These are phyloP conservation scores for Aspiorhynchus laticeps DNA, from an alignment of 2,113 vertebrate genomes.

Conservation along the genomic window DNA sequence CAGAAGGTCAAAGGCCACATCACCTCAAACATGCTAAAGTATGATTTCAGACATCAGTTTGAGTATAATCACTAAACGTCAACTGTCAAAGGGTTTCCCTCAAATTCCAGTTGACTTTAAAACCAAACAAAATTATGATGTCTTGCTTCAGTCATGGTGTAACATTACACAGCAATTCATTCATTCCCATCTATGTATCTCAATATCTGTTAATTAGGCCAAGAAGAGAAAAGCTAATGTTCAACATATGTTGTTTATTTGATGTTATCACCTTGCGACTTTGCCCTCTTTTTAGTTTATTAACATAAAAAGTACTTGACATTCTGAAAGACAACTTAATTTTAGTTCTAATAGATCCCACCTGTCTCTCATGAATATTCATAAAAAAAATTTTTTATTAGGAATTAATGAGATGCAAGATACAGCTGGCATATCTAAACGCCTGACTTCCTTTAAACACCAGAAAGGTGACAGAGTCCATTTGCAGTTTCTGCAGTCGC, in stretches of 20 bases:
- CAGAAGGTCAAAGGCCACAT: neutral
- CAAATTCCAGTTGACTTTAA: neutral
- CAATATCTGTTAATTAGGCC: constrained; percentile 27
- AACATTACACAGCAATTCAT: neutral
- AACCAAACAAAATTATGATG: neutral
- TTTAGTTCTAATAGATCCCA: constrained; percentile 38
- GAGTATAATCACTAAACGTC: neutral
- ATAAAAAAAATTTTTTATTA: neutral
- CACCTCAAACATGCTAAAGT: neutral
- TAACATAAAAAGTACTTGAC: constrained; percentile 32
- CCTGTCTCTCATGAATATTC: constrained; percentile 52
- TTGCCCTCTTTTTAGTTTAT: constrained; percentile 21
- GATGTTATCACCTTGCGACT: neutral
- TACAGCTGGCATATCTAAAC: constrained; percentile 28
- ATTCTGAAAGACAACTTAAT: constrained; percentile 43
- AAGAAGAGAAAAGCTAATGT: constrained; percentile 23
- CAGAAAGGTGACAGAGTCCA: constrained; percentile 1
- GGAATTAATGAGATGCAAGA: constrained; percentile 46
- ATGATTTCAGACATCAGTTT: no score
- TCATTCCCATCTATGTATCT: neutral
- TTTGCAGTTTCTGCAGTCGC: neutral
- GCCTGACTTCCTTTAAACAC: neutral
- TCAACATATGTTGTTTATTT: constrained; percentile 33
- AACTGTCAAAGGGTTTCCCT: neutral
- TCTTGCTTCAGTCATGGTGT: neutral